phyloP scores from a whole-genome alignment of 2,797 vertebrate genomes.

The Danio albolineatus region DNA sequence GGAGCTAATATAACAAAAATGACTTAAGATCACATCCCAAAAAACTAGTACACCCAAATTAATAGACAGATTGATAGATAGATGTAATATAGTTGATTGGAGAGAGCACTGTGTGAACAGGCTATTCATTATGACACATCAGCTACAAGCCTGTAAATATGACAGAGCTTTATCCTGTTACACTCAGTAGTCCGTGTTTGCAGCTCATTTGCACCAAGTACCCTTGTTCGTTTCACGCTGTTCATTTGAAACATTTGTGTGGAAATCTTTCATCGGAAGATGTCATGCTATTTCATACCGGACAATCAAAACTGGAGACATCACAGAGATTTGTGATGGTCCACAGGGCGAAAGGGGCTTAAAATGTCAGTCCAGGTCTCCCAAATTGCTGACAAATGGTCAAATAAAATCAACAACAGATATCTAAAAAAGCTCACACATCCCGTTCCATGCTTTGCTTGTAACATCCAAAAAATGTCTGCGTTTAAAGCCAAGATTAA shows the following conservation, averaged over 20 bases:
- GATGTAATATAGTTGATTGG: not conserved
- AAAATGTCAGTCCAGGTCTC: not conserved
- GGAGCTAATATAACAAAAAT: no score
- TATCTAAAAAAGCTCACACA: slow-evolving; percentile 26
- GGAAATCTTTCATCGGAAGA: slow-evolving; percentile 68
- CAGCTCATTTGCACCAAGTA: slow-evolving; percentile 67
- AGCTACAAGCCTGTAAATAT: slow-evolving; percentile 57
- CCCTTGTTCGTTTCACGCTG: slow-evolving; percentile 68
- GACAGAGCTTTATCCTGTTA: slow-evolving; percentile 61
- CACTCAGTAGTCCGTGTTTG: slow-evolving; percentile 59
- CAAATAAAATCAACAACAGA: slow-evolving; percentile 31
- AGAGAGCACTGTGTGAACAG: not conserved
- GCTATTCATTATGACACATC: not conserved
- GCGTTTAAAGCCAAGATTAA: slow-evolving; percentile 46
- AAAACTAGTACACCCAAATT: no score
- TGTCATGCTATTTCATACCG: slow-evolving; percentile 38
- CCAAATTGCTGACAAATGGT: slow-evolving; percentile 16
- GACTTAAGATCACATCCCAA: no score
- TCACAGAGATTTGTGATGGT: slow-evolving; percentile 40
- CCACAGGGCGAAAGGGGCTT: not conserved
- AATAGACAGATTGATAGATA: no score
- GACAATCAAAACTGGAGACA: slow-evolving; percentile 46
- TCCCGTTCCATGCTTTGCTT: slow-evolving; percentile 34
- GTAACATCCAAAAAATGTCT: slow-evolving; percentile 33
- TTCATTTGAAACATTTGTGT: slow-evolving; percentile 69